Evolutionary conservation across 2,888 invertebrate genomes (phyloP).

Genomic region (Plebejus anna): DNA sequence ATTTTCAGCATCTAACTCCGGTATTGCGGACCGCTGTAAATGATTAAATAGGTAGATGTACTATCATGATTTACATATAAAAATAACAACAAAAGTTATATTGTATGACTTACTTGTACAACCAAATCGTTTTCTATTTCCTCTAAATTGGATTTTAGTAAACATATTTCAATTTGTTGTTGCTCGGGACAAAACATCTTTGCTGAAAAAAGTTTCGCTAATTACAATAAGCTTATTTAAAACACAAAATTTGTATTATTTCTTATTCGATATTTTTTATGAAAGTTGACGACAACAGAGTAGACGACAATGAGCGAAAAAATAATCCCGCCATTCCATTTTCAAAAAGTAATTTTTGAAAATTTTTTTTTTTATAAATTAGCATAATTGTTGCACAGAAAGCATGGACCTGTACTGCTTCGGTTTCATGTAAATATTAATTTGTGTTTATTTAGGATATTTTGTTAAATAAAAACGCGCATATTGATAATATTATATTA

Average conservation of each 20-base stretch:
- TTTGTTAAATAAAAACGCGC: too few species aligned
- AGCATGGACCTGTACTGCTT: not conserved
- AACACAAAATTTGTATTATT: not conserved
- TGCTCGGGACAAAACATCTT: constrained; percentile 59
- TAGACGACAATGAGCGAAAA: not conserved
- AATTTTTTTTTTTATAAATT: not conserved
- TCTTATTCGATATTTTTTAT: not conserved
- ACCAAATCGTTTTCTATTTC: constrained; percentile 59
- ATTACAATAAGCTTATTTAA: not conserved
- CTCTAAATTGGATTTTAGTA: constrained; percentile 60
- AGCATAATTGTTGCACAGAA: not conserved
- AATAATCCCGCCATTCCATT: not conserved
- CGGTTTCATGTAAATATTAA: not conserved
- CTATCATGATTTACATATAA: not conserved
- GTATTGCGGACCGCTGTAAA: constrained; percentile 51
- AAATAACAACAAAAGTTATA: not conserved
- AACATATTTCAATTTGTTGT: constrained; percentile 64
- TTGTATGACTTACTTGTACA: constrained; percentile 49
- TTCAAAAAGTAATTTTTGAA: not conserved
- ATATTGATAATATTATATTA: too few species aligned
- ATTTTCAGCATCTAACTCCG: constrained; percentile 57
- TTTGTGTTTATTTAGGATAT: too few species aligned
- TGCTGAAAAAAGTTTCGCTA: not conserved
- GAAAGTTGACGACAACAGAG: not conserved
- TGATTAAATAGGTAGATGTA: not conserved